Evolutionary conservation across 2,888 invertebrate species (phyloP), one percentile per base, ranked within the genome.

Genomic region (Troilus luridus): DNA sequence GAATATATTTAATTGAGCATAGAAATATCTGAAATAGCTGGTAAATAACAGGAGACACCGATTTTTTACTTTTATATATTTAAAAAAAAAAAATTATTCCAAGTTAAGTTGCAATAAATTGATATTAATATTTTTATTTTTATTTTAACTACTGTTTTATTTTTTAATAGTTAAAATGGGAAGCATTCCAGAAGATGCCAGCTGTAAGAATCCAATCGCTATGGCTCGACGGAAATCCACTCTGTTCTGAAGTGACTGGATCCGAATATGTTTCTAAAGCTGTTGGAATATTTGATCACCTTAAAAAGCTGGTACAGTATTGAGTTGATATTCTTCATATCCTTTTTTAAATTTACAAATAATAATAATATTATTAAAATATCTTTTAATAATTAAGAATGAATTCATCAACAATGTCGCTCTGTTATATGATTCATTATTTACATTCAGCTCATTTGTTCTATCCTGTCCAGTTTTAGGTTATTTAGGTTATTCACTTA

Each of bases 141-240:
- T 85, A 8, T 24, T 7, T 54, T n/a, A 62, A 60, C 21, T 88
- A 81, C 10, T 12, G 10, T 8, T 72, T 72, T 90, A n/a, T 85
- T 85, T 21, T 56, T 19, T 91, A 54, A 21, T 67, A 91, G 91
- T 54, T 91, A n/a, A 88, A 56, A 10, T 91, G 91, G 91, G 88
- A 89, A 58, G 89, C 59, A 12, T 67, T 91, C 19, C 27, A 67
- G 21, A 72, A n/a, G 62, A 56, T 90, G 0, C 24, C 41, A 56
- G 24, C 59, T 54, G 56, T 59, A n/a, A 85, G 62, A 89, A n/a
- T 90, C 12, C 60, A 88, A 41, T n/a, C 24, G 54, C 14, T 91
- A 24, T 91, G 91, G 91, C 67, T 91, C 11, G 90, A 91, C 85
- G 91, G 91, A 27, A 91, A 91, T 72, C 91, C 91, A 85, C n/a